Percentiles rank a stretch among this genome's conserved stretches.
phyloP scores from a whole-genome alignment of 2,888 invertebrate species.

The Nezara viridula region DNA sequence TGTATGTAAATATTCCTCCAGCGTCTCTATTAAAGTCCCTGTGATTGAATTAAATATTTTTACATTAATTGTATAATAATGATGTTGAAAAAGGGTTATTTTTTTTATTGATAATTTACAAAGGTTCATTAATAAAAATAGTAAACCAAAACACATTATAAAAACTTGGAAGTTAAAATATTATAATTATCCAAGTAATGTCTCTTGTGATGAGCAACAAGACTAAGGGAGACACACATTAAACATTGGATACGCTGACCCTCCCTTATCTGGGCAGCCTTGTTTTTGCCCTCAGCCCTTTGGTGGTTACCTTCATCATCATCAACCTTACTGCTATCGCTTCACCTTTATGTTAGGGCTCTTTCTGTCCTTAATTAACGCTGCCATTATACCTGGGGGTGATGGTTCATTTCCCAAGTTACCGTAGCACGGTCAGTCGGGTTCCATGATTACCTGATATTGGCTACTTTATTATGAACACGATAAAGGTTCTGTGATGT shows the following conservation, averaged over 20 bases:
- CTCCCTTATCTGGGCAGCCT: neutral
- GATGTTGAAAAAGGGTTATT: no score
- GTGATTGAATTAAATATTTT: no score
- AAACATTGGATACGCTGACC: neutral
- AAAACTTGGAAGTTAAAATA: neutral
- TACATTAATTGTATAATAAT: no score
- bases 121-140: no score
- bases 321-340: conserved; percentile 14
- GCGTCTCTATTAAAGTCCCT: no score
- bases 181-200: neutral
- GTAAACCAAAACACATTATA: no score
- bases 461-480: neutral
- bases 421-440: neutral
- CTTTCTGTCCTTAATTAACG: conserved; percentile 32
- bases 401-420: neutral
- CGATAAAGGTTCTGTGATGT: neutral
- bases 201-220: neutral
- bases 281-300: neutral
- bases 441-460: neutral
- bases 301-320: neutral
- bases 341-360: conserved; percentile 24
- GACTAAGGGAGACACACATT: neutral
- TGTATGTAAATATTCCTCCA: no score
- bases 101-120: no score
- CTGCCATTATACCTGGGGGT: neutral